Base-by-base conservation (phyloP, 2,888 invertebrate species). In the Mimachlamys varia region DNA sequence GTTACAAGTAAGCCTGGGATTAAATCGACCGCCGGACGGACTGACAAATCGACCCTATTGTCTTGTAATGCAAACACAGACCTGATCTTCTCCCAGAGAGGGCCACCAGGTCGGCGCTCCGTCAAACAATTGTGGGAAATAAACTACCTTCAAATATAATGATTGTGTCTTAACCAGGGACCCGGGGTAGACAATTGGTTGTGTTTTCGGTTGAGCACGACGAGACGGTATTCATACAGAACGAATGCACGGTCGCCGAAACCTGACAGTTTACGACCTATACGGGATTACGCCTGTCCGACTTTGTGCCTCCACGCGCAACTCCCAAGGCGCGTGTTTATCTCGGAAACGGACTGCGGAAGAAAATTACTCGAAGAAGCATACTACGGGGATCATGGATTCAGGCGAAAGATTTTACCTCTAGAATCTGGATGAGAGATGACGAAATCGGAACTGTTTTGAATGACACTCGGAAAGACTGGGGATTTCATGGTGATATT, bases 161-260 rank as follows among this genome's bases (percentile, higher is more conserved):
- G 76, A 76, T 10, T 76, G 76, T 76, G 76, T 27, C 76, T 33
- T 27, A 76, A 3, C 76, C 33, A 33, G 13, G 2, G 76, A 76
- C 27, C 76, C 76, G 33, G 33, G 76, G 76, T 76, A 76, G 76
- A 76, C 76, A 58, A 22, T 58, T 58, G 58, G 58, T n/a, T n/a
- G 19, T 22, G 19, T n/a, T 58, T 58, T 7, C 58, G 15, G 19
- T 19, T n/a, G 17, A 22, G 13, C n/a, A 2, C 10, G 76, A 33
- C 76, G 76, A 58, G 58, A 76, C 76, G 27, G 12, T 33, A 76
- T 76, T 76, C 76, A 76, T 33, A 76, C 76, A 76, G 33, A 76
- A 27, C 12, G 76, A 76, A 76, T 76, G 33, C 27, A 33, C 7
- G 76, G 22, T 33, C 33, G 76, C 17, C 76, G 27, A 27, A 76